Base-by-base conservation (phyloP, 2,888 invertebrate species). In the Xylocampa areola region DNA sequence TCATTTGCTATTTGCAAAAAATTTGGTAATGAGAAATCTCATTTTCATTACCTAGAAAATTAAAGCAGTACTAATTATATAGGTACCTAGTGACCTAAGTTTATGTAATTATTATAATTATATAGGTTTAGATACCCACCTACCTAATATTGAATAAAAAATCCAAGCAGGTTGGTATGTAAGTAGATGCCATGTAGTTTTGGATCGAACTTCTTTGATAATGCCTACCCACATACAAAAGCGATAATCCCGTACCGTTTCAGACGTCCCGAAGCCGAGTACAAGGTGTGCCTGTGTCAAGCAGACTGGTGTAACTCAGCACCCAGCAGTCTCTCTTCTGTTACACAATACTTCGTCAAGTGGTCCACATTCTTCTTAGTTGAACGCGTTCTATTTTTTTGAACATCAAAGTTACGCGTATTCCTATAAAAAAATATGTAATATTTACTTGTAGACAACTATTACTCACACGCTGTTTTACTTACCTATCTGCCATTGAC, bases 301-400 rank as follows among this genome's bases (percentile, higher is more conserved):
- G 86, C 90, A 23, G 87, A 93, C 69, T 91, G 91, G 90, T 93
- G 92, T 65, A 92, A 93, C 64, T 59, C 76, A 2, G 81, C 84
- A 14, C 33, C 73, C 32, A 64, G 48, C 30, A 14, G 30, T 6
- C 36, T 39, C 1, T 62, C 70, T 5, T 54, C 61, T 30, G 45
- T 59, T 51, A 35, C 51, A 48, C 63, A 66, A 52, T 53, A 50
- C 14, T 10, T 64, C 8, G n/a, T 43, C 16, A 64, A 57, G 39
- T 48, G 55, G 16, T 33, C 21, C 19, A 47, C 17, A 50, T 41
- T 55, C 49, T 19, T 64, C 49, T 19, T 64, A 27, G 29, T 59
- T 35, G 50, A 41, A 10, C 45, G 37, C 16, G 39, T 61, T 25
- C 35, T 50, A 44, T 29, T 58, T 41, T 48, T 58, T 16, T 57